Conservation (phyloP, 2,888 invertebrate species). For the Pristionchus exspectatus region DNA sequence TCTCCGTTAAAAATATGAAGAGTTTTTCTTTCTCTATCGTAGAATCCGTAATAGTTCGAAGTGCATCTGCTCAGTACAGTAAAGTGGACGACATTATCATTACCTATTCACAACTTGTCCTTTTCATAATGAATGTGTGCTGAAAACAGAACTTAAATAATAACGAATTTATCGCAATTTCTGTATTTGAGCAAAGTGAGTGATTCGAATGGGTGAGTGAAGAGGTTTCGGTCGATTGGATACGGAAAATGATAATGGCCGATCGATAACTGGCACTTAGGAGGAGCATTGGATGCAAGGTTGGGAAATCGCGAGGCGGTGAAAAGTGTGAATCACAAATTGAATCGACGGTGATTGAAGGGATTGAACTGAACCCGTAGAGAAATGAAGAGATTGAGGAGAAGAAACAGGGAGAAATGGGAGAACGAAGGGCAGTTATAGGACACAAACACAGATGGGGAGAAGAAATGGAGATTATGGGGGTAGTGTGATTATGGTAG, state of each 20-base stretch:
- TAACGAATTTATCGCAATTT: constrained; percentile 32
- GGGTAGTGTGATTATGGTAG: constrained; percentile 22
- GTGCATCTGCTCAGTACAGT: not conserved
- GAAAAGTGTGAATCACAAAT: constrained; percentile 14
- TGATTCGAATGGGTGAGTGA: constrained; percentile 23
- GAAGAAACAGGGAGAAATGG: not conserved
- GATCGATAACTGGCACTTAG: constrained; percentile 34
- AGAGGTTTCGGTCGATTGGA: constrained; percentile 50
- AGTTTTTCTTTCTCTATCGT: too few species aligned
- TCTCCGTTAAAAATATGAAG: too few species aligned
- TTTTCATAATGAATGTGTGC: not conserved
- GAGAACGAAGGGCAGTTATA: constrained; percentile 25
- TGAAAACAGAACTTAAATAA: not conserved
- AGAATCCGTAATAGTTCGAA: not conserved
- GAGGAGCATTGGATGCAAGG: constrained; percentile 19
- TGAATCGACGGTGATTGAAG: constrained; percentile 33
- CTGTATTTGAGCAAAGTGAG: constrained; percentile 30
- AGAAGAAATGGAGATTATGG: constrained; percentile 33
- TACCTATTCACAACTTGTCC: not conserved
- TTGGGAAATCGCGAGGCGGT: constrained; percentile 29
- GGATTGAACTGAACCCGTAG: constrained; percentile 33
- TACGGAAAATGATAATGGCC: constrained; percentile 35
- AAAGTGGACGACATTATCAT: not conserved
- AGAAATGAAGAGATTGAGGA: constrained; percentile 31
- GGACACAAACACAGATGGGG: constrained; percentile 25